phyloP scores from a whole-genome alignment of 1,140 invertebrate genomes.

The Dufourea novaeangliae region DNA sequence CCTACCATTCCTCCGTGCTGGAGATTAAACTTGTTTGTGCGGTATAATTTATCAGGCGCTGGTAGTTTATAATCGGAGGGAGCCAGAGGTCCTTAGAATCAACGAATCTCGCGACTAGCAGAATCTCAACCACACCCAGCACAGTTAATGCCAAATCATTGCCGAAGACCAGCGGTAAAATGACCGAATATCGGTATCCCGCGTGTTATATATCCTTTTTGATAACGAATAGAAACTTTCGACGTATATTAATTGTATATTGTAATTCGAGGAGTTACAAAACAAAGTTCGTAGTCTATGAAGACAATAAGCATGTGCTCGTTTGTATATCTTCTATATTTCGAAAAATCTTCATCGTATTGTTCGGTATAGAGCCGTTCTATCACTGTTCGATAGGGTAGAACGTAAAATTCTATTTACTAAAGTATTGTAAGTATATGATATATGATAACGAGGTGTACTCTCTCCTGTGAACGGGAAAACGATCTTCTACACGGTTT shows the following conservation, averaged over 20 bases:
- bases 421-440: slow-evolving; percentile 30
- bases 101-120: slow-evolving; percentile 8
- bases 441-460: slow-evolving; percentile 5
- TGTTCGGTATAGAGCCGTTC: slow-evolving; percentile 28
- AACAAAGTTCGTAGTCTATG: slow-evolving; percentile 58
- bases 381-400: slow-evolving; percentile 25
- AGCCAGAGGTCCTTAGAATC: background rate
- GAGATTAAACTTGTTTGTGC: slow-evolving; percentile 4
- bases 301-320: slow-evolving; percentile 71
- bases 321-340: slow-evolving; percentile 61
- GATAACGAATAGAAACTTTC: slow-evolving; percentile 38
- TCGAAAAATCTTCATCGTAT: slow-evolving; percentile 38
- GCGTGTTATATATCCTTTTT: background rate
- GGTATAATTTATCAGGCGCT: background rate
- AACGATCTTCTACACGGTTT: slow-evolving; percentile 13
- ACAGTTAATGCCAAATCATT: slow-evolving; percentile 45
- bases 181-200: background rate
- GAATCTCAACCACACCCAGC: background rate
- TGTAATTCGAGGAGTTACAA: slow-evolving; percentile 40
- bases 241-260: slow-evolving; percentile 11
- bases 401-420: slow-evolving; percentile 37
- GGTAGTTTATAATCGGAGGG: background rate
- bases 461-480: background rate
- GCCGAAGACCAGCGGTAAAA: slow-evolving; percentile 25
- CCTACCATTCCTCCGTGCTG: background rate